Conservation (phyloP, 1,140 invertebrate species). For the Leptinotarsa lineolata region DNA sequence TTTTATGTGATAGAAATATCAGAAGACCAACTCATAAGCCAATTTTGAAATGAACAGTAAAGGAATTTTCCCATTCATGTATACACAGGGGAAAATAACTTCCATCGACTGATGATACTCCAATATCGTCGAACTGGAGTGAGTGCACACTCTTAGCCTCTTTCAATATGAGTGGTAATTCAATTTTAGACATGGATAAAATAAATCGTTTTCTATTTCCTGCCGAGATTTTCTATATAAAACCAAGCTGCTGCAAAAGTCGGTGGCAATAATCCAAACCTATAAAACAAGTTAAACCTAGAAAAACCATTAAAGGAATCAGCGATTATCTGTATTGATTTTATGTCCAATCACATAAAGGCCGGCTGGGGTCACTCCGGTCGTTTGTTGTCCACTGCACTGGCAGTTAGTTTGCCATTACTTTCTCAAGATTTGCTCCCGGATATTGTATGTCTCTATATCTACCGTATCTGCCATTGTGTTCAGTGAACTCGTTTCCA, state of each 20-base stretch:
- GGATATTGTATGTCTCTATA: conserved; percentile 34
- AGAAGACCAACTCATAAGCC: too few relatives aligned
- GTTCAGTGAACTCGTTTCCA: conserved; percentile 2
- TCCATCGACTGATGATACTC: not conserved
- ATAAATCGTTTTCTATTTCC: conserved; percentile 31
- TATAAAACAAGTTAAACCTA: conserved; percentile 47
- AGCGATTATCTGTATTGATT: conserved; percentile 51
- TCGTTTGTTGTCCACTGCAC: conserved; percentile 36
- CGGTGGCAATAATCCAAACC: conserved; percentile 37
- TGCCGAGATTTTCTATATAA: conserved; percentile 35
- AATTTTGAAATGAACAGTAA: too few relatives aligned
- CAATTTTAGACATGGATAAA: conserved; percentile 23
- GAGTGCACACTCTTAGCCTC: not conserved
- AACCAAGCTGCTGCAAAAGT: conserved; percentile 34
- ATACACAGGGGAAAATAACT: too few relatives aligned
- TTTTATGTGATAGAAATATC: too few relatives aligned
- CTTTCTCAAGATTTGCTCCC: conserved; percentile 35
- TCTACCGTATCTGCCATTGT: conserved; percentile 8
- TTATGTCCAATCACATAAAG: conserved; percentile 46
- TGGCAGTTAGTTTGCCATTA: conserved; percentile 39
- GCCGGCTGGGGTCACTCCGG: conserved; percentile 23
- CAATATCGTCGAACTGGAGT: not conserved
- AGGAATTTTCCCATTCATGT: too few relatives aligned
- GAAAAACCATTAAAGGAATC: conserved; percentile 50
- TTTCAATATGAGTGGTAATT: conserved; percentile 23